phyloP scores from a whole-genome alignment of 2,888 invertebrate species.

The Sepioteuthis lessoniana region DNA sequence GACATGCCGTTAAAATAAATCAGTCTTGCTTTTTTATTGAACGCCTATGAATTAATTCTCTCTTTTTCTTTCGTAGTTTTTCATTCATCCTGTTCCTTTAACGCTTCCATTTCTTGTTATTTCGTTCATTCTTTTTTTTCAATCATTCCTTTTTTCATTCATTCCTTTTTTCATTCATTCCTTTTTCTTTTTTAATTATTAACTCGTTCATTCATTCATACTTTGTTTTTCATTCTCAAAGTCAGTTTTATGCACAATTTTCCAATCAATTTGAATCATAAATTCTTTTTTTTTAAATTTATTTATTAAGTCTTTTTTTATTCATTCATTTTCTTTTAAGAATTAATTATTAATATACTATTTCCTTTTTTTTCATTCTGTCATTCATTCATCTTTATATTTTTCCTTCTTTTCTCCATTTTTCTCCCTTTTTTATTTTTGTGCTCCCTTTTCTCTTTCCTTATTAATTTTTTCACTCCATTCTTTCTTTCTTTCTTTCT shows the following conservation, averaged over 20 bases:
- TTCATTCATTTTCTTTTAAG: neutral
- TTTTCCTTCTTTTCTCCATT: neutral
- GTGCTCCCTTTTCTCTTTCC: neutral
- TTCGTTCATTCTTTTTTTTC: neutral
- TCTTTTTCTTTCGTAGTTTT: neutral
- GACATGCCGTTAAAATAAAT: no score
- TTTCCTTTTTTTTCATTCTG: neutral
- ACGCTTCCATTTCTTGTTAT: neutral
- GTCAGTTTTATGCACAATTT: no score
- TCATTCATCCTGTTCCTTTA: rapidly evolving
- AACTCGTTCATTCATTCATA: no score
- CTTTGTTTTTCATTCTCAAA: no score
- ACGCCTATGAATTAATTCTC: no score
- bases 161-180: neutral
- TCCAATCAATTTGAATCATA: no score
- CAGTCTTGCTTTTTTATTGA: no score
- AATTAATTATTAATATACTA: neutral
- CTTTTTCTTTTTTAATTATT: neutral
- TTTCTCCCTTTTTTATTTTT: neutral
- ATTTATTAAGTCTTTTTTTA: no score
- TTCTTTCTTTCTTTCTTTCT: neutral
- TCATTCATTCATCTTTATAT: neutral
- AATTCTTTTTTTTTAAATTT: no score
- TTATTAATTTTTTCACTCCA: neutral
- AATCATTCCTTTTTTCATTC: neutral